Evolutionary conservation across 2,113 vertebrate species (phyloP).

Genomic region (Heterocephalus glaber): DNA sequence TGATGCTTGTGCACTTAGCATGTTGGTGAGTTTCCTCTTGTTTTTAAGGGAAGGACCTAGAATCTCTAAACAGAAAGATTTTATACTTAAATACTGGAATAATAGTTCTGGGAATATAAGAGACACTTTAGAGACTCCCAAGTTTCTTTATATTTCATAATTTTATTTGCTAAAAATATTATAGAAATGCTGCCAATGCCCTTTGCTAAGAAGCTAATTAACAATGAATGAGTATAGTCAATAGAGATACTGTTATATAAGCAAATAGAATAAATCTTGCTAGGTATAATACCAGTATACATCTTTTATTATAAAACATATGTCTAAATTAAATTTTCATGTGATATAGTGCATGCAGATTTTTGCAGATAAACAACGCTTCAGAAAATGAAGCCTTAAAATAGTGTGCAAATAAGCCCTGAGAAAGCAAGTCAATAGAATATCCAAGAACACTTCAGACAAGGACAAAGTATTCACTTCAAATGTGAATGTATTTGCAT

Average conservation of each 20-base stretch:
- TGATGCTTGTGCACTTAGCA: neutral
- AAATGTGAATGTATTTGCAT: conserved; percentile 54
- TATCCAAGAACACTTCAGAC: conserved; percentile 48
- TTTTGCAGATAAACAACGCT: conserved; percentile 52
- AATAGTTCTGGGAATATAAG: conserved; percentile 49
- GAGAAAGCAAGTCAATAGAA: conserved; percentile 45
- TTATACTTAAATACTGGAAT: conserved; percentile 60
- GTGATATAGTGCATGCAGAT: conserved; percentile 31
- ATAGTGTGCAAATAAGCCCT: neutral
- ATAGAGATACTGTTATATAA: conserved; percentile 58
- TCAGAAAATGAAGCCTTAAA: conserved; percentile 55
- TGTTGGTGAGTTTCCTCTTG: neutral
- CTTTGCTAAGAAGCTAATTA: conserved; percentile 74
- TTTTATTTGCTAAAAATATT: conserved; percentile 69
- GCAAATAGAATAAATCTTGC: conserved; percentile 43
- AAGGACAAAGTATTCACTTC: conserved; percentile 45
- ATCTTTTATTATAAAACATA: conserved; percentile 57
- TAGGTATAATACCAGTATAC: conserved; percentile 15
- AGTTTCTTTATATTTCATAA: conserved; percentile 56
- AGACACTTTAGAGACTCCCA: conserved; percentile 21
- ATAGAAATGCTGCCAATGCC: conserved; percentile 40
- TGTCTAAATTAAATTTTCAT: conserved; percentile 76
- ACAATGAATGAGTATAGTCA: conserved; percentile 70
- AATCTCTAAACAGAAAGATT: conserved; percentile 41
- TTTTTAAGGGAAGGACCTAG: neutral